Evolutionary conservation across 2,113 vertebrate species (phyloP).

Genomic region (Mionectes macconnelli): DNA sequence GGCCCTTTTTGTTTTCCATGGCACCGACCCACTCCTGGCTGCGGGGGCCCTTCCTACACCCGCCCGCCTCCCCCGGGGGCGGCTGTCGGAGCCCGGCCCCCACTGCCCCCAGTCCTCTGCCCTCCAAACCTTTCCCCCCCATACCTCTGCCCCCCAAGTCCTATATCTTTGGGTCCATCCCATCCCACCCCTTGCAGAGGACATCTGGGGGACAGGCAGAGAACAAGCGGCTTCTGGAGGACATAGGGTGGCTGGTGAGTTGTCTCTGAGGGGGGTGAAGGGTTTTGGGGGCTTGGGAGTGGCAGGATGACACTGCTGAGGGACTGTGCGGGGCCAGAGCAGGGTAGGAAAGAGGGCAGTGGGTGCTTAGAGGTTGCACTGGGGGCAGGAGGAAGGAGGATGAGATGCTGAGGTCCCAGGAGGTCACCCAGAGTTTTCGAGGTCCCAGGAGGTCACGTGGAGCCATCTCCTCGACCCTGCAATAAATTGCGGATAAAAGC

Average conservation of each 20-base stretch:
- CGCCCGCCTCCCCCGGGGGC: not conserved
- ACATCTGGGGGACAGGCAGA: not conserved
- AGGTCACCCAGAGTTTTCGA: accelerated
- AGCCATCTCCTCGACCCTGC: too few species aligned
- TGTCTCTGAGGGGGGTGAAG: not conserved
- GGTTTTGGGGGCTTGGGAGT: not conserved
- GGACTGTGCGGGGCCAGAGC: not conserved
- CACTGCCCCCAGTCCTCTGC: not conserved
- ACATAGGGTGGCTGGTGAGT: not conserved
- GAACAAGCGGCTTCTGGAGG: not conserved
- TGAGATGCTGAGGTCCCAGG: too few species aligned
- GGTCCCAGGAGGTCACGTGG: not conserved
- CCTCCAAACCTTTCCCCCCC: not conserved
- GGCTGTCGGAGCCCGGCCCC: not conserved
- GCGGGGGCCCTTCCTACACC: not conserved
- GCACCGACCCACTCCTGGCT: slow-evolving; percentile 16
- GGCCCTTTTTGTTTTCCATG: slow-evolving; percentile 22
- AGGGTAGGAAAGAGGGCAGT: not conserved
- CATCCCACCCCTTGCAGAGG: not conserved
- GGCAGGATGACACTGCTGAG: not conserved
- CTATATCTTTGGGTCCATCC: too few species aligned
- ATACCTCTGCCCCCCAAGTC: not conserved
- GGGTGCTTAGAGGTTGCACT: not conserved
- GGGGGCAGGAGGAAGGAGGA: not conserved
- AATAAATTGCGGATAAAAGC: not conserved